Base-by-base conservation (phyloP, 2,888 invertebrate species). In the Eumacrocentrus americanus region DNA sequence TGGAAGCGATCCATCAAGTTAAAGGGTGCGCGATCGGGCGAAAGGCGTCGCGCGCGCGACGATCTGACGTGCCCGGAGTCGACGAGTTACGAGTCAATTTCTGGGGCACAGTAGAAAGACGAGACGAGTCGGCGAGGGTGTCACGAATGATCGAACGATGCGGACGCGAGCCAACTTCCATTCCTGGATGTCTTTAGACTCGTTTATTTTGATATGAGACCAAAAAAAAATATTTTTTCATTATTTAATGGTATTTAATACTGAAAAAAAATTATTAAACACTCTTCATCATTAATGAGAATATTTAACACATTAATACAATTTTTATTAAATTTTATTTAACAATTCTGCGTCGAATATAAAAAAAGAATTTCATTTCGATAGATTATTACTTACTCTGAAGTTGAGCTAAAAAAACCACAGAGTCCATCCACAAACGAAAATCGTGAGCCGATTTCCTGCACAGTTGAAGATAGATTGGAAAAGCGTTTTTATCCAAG, bases 71-170 rank as follows among this genome's bases (percentile, higher is more conserved):
- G 56, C 51, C 37, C 37, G 14, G 37, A 51, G 65, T 61, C 58
- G 37, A 59, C 61, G 60, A 61, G 65, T 64, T 64, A 65, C 65
- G 65, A 65, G 65, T 65, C 67, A 64, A 67, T 67, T 67, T 63
- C 60, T 61, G 35, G n/a, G n/a, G n/a, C n/a, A n/a, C n/a, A n/a
- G n/a, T n/a, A n/a, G n/a, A n/a, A n/a, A n/a, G n/a, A n/a, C n/a
- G n/a, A n/a, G n/a, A n/a, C n/a, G n/a, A n/a, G n/a, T n/a, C n/a
- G 42, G 20, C 20, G 42, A 42, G 18, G 16, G 11, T 18, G 16
- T 20, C 11, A 7, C 16, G 0, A 20, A 3, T 20, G 42, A 42
- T 42, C 20, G 42, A 42, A 18, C 20, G 20, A n/a, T n/a, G n/a
- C n/a, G n/a, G n/a, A n/a, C n/a, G n/a, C n/a, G n/a, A n/a, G n/a